Evolutionary conservation across 2,113 vertebrate species (phyloP).

Genomic region (Clarias batrachus): DNA sequence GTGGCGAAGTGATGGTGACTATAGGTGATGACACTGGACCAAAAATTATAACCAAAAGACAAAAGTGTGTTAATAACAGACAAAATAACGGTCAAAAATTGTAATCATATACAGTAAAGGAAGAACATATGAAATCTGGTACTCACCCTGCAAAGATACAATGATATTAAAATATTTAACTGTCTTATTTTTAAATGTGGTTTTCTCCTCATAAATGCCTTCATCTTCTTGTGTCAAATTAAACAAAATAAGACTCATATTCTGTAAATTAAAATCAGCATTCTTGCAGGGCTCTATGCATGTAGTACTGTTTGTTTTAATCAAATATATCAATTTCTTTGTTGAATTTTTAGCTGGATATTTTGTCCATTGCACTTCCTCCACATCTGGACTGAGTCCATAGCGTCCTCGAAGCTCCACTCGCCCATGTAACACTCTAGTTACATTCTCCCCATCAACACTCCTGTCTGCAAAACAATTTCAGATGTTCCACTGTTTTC

Average conservation of each 20-base stretch:
- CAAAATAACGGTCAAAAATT: not conserved
- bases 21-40: constrained; percentile 16
- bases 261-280: constrained; percentile 26
- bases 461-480: constrained; percentile 21
- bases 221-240: constrained; percentile 43
- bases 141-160: constrained; percentile 55
- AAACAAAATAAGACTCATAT: constrained; percentile 51
- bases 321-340: not conserved
- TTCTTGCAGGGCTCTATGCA: not conserved
- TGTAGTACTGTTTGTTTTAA: not conserved
- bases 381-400: not conserved
- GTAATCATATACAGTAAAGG: not conserved
- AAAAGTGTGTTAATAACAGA: not conserved
- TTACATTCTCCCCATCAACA: not conserved
- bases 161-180: not conserved
- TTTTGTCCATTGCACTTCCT: constrained; percentile 32
- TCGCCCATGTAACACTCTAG: constrained; percentile 16
- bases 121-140: not conserved
- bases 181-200: not conserved
- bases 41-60: not conserved
- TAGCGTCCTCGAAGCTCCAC: constrained; percentile 19
- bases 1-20: not conserved
- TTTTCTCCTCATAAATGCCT: constrained; percentile 43
- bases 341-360: not conserved
- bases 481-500: not conserved